Evolutionary conservation across 2,888 invertebrate genomes (phyloP).

Genomic region (Agonopterix arenella): DNA sequence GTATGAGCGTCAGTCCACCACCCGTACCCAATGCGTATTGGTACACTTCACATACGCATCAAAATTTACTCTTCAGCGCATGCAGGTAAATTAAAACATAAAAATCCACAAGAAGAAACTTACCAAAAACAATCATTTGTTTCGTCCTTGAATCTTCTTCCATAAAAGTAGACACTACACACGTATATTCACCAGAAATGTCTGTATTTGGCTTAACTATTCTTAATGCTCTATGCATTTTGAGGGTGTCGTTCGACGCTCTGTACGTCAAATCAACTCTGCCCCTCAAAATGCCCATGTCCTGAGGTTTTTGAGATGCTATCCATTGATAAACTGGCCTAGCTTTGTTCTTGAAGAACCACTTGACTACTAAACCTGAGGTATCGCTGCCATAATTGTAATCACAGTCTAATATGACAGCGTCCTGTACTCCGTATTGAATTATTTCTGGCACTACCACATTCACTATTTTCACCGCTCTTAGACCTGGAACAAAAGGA

Average conservation of each 20-base stretch:
- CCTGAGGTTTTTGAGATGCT: conserved; percentile 80
- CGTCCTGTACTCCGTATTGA: conserved; percentile 77
- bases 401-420: conserved; percentile 84
- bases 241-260: conserved; percentile 80
- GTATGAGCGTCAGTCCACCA: too few relatives aligned
- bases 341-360: conserved; percentile 83
- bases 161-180: conserved; percentile 82
- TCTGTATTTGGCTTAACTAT: conserved; percentile 84
- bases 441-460: conserved; percentile 79
- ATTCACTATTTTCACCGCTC: conserved; percentile 78
- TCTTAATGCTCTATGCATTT: conserved; percentile 83
- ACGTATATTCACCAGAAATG: conserved; percentile 84
- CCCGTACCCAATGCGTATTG: too few relatives aligned
- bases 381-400: conserved; percentile 80
- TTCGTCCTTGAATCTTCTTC: conserved; percentile 82
- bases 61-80: too few relatives aligned
- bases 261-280: conserved; percentile 80
- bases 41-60: too few relatives aligned
- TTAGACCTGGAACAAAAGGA: conserved; percentile 69
- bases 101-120: conserved; percentile 29
- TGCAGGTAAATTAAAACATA: too few relatives aligned
- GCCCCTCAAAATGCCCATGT: conserved; percentile 73
- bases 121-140: conserved; percentile 82
- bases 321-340: conserved; percentile 89
- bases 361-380: conserved; percentile 84